These are phyloP conservation scores for Leptinotarsa rubiginosa DNA, from an alignment of 2,888 invertebrate species.

Conservation along the genomic window DNA sequence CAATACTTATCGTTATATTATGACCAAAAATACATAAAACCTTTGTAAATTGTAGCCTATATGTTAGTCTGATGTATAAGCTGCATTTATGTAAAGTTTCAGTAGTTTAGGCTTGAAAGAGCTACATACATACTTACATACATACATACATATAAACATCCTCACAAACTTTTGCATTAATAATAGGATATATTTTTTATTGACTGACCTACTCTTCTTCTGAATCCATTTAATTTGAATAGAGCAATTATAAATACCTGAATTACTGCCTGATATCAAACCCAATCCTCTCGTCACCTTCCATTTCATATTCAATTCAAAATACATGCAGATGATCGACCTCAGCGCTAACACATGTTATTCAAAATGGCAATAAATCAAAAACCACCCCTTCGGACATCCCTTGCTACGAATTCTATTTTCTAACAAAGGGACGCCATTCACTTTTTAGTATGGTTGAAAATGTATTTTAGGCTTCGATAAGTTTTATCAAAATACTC, in stretches of 20 bases:
- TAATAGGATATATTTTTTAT: too few relatives aligned
- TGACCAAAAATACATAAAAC: too few relatives aligned
- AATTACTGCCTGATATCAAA: background rate
- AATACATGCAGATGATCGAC: constrained; percentile 1
- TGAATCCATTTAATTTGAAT: background rate
- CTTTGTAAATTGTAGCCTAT: too few relatives aligned
- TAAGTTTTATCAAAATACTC: constrained; percentile 32
- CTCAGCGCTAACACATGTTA: constrained; percentile 21
- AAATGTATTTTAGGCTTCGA: constrained; percentile 50
- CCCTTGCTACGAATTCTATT: constrained; percentile 35
- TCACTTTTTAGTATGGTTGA: constrained; percentile 53
- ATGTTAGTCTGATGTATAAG: too few relatives aligned
- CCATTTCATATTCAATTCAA: background rate
- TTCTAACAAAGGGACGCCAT: constrained; percentile 49
- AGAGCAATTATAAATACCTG: background rate
- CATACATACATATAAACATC: too few relatives aligned
- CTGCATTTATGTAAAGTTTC: too few relatives aligned
- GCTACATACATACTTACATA: too few relatives aligned
- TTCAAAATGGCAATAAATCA: constrained; percentile 23
- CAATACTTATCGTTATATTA: too few relatives aligned
- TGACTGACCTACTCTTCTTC: too few relatives aligned
- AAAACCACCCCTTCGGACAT: constrained; percentile 24
- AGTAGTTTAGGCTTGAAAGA: too few relatives aligned
- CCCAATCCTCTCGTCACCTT: background rate
- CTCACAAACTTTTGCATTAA: too few relatives aligned